Conservation (phyloP, 2,113 vertebrate genomes). For the Chamaea fasciata region DNA sequence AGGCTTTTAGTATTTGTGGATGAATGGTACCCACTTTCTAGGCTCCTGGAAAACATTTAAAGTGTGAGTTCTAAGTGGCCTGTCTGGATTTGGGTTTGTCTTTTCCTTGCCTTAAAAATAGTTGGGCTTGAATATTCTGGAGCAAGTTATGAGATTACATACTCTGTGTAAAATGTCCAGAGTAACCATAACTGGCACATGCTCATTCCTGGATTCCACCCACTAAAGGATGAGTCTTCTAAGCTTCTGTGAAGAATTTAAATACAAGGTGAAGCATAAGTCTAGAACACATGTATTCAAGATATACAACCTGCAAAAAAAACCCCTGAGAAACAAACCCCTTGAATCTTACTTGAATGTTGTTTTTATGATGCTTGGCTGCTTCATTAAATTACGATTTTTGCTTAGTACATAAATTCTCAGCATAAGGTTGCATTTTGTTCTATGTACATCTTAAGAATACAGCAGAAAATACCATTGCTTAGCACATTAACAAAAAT, state of each 20-base stretch:
- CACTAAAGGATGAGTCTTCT: not conserved
- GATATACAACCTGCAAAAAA: not conserved
- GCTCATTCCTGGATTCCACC: not conserved
- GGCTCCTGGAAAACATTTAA: not conserved
- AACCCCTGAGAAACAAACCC: not conserved
- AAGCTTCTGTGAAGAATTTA: not conserved
- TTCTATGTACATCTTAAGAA: slow-evolving; percentile 23
- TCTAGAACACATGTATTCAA: not conserved
- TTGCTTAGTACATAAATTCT: slow-evolving; percentile 4
- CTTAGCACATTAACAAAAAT: slow-evolving; percentile 37
- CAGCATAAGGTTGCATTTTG: not conserved
- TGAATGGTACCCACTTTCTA: not conserved
- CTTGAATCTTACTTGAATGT: not conserved
- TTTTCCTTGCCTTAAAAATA: not conserved
- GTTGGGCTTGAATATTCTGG: not conserved
- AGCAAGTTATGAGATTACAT: not conserved
- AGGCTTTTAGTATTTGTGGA: not conserved
- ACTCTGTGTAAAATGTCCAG: not conserved
- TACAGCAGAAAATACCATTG: slow-evolving; percentile 33
- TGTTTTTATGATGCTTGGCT: not conserved
- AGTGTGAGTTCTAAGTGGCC: not conserved
- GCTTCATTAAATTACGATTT: slow-evolving; percentile 7
- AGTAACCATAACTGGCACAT: not conserved
- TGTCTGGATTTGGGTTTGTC: not conserved
- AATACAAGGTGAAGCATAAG: not conserved